Evolutionary conservation across 2,888 invertebrate genomes (phyloP).

Genomic region (Callyntrura sp.): DNA sequence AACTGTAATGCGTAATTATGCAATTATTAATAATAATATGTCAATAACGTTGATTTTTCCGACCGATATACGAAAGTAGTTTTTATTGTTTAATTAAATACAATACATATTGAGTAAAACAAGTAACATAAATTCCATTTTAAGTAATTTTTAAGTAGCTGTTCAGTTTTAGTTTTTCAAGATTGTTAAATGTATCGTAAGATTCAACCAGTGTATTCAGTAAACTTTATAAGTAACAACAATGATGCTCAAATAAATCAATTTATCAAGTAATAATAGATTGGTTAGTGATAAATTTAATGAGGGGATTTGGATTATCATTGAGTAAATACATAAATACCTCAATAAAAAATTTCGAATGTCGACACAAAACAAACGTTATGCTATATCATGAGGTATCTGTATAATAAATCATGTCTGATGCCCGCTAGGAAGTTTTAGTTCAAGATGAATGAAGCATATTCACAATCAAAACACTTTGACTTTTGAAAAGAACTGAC

Average conservation of each 20-base stretch:
- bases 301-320: slow-evolving; percentile 25
- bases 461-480: not conserved
- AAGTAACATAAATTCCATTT: slow-evolving; percentile 53
- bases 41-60: too few species aligned
- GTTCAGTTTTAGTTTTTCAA: slow-evolving; percentile 53
- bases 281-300: not conserved
- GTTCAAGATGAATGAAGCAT: not conserved
- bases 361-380: not conserved
- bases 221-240: not conserved
- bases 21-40: too few species aligned
- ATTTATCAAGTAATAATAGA: not conserved
- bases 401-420: not conserved
- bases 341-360: slow-evolving; percentile 34
- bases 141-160: slow-evolving; percentile 62
- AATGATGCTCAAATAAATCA: not conserved
- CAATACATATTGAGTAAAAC: slow-evolving; percentile 60
- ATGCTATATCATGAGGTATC: not conserved
- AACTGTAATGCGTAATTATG: too few species aligned
- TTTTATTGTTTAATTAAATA: slow-evolving; percentile 62
- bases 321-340: not conserved
- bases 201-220: slow-evolving; percentile 3
- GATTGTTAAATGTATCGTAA: slow-evolving; percentile 37
- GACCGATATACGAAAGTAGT: not conserved
- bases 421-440: slow-evolving; percentile 11
- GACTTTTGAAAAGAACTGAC: not conserved